Percentiles rank a stretch among this genome's conserved stretches.
Conservation (phyloP, 2,888 invertebrate species). For the Diarsia rubi region DNA sequence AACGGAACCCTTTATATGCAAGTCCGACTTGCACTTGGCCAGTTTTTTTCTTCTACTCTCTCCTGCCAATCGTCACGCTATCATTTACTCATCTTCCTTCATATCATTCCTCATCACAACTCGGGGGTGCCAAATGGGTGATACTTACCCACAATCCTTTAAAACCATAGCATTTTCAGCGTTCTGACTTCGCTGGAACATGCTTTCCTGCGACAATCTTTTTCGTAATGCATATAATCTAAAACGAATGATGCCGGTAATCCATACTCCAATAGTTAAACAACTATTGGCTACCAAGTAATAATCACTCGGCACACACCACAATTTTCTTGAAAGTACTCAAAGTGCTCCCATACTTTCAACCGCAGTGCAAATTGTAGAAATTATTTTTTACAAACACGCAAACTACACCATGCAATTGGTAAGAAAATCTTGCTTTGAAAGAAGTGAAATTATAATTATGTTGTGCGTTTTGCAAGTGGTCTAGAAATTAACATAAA, state of each 20-base stretch:
- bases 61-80: no score
- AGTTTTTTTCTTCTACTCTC: no score
- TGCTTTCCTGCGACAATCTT: background rate
- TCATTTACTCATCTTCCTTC: no score
- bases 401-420: slow-evolving; percentile 39
- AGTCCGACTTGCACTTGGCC: no score
- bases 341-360: slow-evolving; percentile 43
- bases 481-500: slow-evolving; percentile 37
- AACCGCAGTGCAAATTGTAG: slow-evolving; percentile 56
- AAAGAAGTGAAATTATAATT: slow-evolving; percentile 58
- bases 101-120: no score
- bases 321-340: slow-evolving; percentile 59
- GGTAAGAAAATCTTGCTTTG: slow-evolving; percentile 42
- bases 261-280: background rate
- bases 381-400: slow-evolving; percentile 65
- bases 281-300: slow-evolving; percentile 20
- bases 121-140: no score
- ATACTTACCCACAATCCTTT: no score
- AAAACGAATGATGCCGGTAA: background rate
- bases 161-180: background rate
- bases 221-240: no score
- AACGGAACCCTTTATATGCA: no score
- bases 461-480: slow-evolving; percentile 15
- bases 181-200: background rate
- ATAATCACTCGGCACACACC: slow-evolving; percentile 30